These are phyloP conservation scores for Melinaea marsaeus DNA, from an alignment of 2,888 invertebrate species.

Conservation along the genomic window DNA sequence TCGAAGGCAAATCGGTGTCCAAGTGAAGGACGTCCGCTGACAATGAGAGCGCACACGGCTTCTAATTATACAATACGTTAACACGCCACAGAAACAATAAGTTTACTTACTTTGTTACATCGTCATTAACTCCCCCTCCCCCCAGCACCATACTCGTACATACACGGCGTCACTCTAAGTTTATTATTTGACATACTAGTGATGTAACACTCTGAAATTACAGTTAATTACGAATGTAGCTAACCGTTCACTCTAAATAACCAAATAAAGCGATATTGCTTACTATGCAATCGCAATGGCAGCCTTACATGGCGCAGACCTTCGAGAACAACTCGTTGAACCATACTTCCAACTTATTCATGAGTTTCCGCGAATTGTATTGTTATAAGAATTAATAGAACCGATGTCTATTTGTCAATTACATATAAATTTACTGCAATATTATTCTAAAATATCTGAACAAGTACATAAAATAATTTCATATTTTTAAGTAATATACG, in stretches of 20 bases:
- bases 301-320: conserved; percentile 23
- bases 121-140: background rate
- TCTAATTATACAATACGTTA: background rate
- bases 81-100: background rate
- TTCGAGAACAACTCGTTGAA: conserved; percentile 10
- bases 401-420: background rate
- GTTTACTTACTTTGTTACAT: background rate
- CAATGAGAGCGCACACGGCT: conserved; percentile 23
- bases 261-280: conserved; percentile 25
- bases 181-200: too few relatives aligned
- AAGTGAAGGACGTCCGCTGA: conserved; percentile 25
- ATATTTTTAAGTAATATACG: background rate
- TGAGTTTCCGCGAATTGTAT: conserved; percentile 5
- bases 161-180: too few relatives aligned
- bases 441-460: too few relatives aligned
- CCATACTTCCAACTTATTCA: conserved; percentile 11
- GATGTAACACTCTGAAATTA: too few relatives aligned
- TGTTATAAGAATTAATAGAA: too few relatives aligned
- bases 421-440: too few relatives aligned
- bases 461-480: background rate
- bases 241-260: conserved; percentile 23
- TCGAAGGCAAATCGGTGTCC: conserved; percentile 24
- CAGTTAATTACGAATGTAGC: background rate
- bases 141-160: too few relatives aligned
- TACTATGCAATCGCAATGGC: conserved; percentile 18